Evolutionary conservation across 2,113 vertebrate species (phyloP).

Genomic region (Strix uralensis): DNA sequence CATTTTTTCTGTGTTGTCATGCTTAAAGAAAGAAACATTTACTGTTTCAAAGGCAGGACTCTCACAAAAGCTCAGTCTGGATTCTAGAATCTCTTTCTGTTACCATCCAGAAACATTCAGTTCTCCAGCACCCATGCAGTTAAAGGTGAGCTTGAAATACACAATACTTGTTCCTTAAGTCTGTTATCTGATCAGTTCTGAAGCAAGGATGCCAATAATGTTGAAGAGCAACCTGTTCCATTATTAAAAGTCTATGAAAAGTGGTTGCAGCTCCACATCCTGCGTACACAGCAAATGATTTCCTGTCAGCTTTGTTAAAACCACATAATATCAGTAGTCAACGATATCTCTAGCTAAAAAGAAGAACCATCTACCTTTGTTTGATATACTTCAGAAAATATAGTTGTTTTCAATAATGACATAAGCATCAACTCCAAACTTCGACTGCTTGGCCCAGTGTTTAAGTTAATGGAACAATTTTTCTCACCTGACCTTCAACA

Average conservation of each 20-base stretch:
- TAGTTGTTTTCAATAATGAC: neutral
- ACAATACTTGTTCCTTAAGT: neutral
- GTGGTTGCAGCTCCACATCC: neutral
- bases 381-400: neutral
- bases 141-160: conserved; percentile 73
- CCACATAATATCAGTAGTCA: neutral
- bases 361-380: neutral
- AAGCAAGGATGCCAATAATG: neutral
- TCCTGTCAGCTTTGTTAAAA: neutral
- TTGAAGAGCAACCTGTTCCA: neutral
- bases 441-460: neutral
- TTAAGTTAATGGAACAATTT: neutral
- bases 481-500: neutral
- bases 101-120: conserved; percentile 81
- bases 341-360: neutral
- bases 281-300: neutral
- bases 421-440: neutral
- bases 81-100: conserved; percentile 80
- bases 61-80: conserved; percentile 77
- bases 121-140: conserved; percentile 77
- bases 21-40: conserved; percentile 84
- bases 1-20: conserved; percentile 86
- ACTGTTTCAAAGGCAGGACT: conserved; percentile 79
- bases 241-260: neutral
- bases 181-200: neutral